Evolutionary conservation across 1,140 invertebrate species (phyloP).

Genomic region (Ptiloglossa arizonensis): DNA sequence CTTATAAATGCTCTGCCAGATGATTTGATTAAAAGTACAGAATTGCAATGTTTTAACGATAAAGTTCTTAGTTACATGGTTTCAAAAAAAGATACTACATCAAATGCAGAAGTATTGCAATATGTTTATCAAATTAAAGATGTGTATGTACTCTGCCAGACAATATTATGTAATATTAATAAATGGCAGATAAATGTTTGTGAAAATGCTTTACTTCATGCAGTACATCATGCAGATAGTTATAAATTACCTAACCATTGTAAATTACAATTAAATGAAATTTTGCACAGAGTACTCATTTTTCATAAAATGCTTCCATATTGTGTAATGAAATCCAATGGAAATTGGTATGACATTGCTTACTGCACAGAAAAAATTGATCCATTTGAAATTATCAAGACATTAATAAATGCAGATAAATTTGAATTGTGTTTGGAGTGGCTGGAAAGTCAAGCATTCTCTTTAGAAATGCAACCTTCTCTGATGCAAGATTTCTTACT

Average conservation of each 20-base stretch:
- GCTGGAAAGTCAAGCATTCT: slow-evolving; percentile 81
- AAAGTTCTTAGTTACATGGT: slow-evolving; percentile 81
- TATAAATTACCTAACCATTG: slow-evolving; percentile 75
- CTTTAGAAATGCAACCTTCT: slow-evolving; percentile 72
- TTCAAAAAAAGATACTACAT: slow-evolving; percentile 68
- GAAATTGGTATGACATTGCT: slow-evolving; percentile 80
- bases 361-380: slow-evolving; percentile 76
- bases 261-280: slow-evolving; percentile 74
- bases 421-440: slow-evolving; percentile 85
- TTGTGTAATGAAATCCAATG: slow-evolving; percentile 61
- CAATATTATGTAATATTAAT: slow-evolving; percentile 67
- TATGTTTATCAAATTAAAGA: slow-evolving; percentile 75
- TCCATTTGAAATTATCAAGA: slow-evolving; percentile 69
- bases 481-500: slow-evolving; percentile 72
- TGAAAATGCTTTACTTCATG: slow-evolving; percentile 66
- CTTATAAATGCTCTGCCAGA: slow-evolving; percentile 70
- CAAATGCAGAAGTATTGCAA: slow-evolving; percentile 51
- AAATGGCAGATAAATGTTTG: slow-evolving; percentile 73
- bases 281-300: slow-evolving; percentile 76
- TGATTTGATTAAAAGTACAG: slow-evolving; percentile 63
- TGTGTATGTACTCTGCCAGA: slow-evolving; percentile 67
- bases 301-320: slow-evolving; percentile 79
- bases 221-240: slow-evolving; percentile 66
- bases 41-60: slow-evolving; percentile 77
- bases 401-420: slow-evolving; percentile 76